Base-by-base conservation (phyloP, 1,140 invertebrate genomes). In the Trialeurodes vaporariorum region DNA sequence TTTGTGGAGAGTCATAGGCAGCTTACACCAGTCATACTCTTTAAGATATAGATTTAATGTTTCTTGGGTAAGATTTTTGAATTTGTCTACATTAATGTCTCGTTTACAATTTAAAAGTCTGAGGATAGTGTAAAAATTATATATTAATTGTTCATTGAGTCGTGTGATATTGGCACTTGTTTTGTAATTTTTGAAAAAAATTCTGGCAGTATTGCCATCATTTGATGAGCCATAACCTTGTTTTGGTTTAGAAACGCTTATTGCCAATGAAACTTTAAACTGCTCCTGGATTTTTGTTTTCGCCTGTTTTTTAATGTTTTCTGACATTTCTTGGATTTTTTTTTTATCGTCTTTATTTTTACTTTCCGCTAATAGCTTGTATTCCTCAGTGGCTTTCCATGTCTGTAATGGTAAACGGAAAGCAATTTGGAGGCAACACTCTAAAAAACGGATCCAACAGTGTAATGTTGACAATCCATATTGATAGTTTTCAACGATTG, bases 81-180 rank as follows among this genome's bases (percentile, higher is more conserved):
- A 75, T 60, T 27, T 65, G 24, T 71, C 69, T 2, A 26, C 12
- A 64, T 71, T 68, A 21, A 72, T 66, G 9, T 63, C 40, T 61
- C 40, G 66, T 63, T 59, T 73, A 77, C 76, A 72, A 76, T 70
- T 69, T 63, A 75, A 67, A 64, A 70, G 70, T 70, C 75, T 71
- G 34, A 75, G 70, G 69, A 76, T 74, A 63, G 72, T 67, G 67
- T 71, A 64, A 69, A 77, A 75, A 69, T 73, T 69, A 63, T 67
- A 68, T 27, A 78, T 73, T 65, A 77, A 59, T 61, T 68, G 71
- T 73, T 72, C 69, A 75, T 79, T 73, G 64, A 76, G 67, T 21
- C 74, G 75, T 25, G 69, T 78, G 60, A 78, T 77, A 64, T 69
- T 59, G 65, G 73, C 69, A 66, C 74, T 70, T 71, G 72, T 64